Conservation (phyloP, 2,797 vertebrate genomes). For the Cryptoprocta ferox region DNA sequence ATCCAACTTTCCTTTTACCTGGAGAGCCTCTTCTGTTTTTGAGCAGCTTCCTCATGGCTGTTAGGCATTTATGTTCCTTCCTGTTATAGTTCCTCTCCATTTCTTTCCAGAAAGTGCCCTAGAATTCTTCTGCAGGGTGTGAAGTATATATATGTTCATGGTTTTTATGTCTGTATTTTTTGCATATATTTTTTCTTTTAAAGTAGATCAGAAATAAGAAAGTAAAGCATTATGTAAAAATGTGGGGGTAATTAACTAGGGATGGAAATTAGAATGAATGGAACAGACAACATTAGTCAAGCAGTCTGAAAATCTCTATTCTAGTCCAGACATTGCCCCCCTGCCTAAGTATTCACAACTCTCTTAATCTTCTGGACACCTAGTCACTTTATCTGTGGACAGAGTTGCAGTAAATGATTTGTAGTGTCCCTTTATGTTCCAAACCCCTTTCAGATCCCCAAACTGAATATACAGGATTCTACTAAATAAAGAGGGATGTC, state of each 20-base stretch:
- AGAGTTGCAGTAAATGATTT: neutral
- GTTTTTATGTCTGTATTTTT: constrained; percentile 42
- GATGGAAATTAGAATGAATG: neutral
- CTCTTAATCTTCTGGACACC: neutral
- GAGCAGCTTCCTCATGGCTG: neutral
- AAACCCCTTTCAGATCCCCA: neutral
- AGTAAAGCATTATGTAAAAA: constrained; percentile 28
- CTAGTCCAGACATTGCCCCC: neutral
- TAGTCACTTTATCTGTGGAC: neutral
- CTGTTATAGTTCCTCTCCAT: neutral
- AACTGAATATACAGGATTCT: neutral
- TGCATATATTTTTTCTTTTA: constrained; percentile 1
- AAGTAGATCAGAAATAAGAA: constrained; percentile 31
- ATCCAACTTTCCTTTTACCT: constrained; percentile 33
- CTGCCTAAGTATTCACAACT: neutral
- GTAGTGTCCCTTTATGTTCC: neutral
- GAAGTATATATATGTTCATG: neutral
- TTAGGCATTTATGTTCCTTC: neutral
- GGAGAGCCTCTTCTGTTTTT: constrained; percentile 20
- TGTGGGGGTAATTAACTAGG: neutral
- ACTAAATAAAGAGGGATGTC: neutral
- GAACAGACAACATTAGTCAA: neutral
- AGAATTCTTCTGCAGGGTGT: neutral
- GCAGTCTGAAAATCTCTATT: neutral
- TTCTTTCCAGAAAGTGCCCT: neutral